phyloP scores from a whole-genome alignment of 2,888 invertebrate genomes.

The Melolontha melolontha region DNA sequence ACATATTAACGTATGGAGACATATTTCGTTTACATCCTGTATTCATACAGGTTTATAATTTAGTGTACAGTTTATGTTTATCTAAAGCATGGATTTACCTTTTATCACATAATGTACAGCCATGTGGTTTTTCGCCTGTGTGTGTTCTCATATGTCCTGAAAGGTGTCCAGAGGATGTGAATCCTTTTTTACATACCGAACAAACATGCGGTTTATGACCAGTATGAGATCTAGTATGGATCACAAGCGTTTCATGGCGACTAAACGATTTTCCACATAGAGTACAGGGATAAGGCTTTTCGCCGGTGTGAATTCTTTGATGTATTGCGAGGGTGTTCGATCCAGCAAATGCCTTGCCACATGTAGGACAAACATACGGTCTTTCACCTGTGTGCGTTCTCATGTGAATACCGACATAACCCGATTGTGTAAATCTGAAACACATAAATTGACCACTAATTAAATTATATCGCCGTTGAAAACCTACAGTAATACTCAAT shows the following conservation, averaged over 20 bases:
- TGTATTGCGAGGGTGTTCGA: slow-evolving; percentile 64
- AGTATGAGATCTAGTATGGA: slow-evolving; percentile 64
- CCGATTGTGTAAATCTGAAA: slow-evolving; percentile 65
- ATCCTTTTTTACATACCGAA: slow-evolving; percentile 61
- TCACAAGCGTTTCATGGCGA: slow-evolving; percentile 63
- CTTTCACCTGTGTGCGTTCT: slow-evolving; percentile 65
- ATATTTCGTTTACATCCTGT: too few species aligned
- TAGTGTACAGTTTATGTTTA: too few species aligned
- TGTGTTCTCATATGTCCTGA: slow-evolving; percentile 64
- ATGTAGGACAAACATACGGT: slow-evolving; percentile 64
- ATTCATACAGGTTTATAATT: too few species aligned
- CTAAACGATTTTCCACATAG: slow-evolving; percentile 63
- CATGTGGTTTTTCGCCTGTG: slow-evolving; percentile 63
- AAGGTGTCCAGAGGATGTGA: slow-evolving; percentile 63
- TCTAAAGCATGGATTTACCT: slow-evolving; percentile 52
- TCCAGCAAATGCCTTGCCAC: slow-evolving; percentile 65
- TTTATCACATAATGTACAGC: slow-evolving; percentile 62
- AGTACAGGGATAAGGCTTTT: slow-evolving; percentile 63
- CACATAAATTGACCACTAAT: not conserved
- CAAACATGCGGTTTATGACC: slow-evolving; percentile 64
- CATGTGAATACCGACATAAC: slow-evolving; percentile 66
- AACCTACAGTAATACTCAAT: too few species aligned
- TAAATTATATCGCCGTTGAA: too few species aligned
- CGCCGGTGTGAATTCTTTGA: slow-evolving; percentile 64
- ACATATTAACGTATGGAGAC: too few species aligned